Evolutionary conservation across 2,797 vertebrate genomes (phyloP).

Genomic region (Tenualosa thibaudeaui): DNA sequence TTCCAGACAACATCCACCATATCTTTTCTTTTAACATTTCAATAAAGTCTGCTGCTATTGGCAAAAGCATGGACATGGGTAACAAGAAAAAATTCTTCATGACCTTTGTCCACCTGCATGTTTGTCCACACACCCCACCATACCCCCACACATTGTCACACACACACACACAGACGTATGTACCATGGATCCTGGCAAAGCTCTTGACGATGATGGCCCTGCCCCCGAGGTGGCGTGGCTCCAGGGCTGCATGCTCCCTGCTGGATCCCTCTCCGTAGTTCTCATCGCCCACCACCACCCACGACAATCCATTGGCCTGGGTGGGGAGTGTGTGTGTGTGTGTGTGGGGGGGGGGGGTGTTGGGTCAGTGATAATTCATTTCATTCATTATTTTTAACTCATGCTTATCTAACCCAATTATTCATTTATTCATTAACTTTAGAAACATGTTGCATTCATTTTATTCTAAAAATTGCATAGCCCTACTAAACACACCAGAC

Average conservation of each 20-base stretch:
- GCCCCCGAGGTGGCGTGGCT: slow-evolving; percentile 91
- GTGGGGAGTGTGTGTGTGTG: not conserved
- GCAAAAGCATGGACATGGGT: no score
- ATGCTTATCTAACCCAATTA: no score
- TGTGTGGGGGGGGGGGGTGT: not conserved
- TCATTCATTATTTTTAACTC: no score
- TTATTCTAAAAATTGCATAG: no score
- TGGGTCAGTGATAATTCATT: not conserved
- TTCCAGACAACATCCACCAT: no score
- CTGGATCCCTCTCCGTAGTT: slow-evolving; percentile 96
- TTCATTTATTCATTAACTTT: no score
- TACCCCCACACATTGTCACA: not conserved
- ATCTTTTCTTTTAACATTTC: no score
- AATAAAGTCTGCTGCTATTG: no score
- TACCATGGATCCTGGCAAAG: slow-evolving; percentile 95
- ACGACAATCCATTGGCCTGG: slow-evolving; percentile 84
- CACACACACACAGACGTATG: slow-evolving; percentile 36
- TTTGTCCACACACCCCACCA: not conserved
- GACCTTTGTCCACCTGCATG: no score
- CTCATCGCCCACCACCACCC: slow-evolving; percentile 92
- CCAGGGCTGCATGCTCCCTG: slow-evolving; percentile 90
- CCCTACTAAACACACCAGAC: no score
- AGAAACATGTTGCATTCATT: no score
- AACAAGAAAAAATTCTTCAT: no score
- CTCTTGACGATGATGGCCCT: slow-evolving; percentile 95